These are phyloP conservation scores for Nycticebus coucang DNA, from an alignment of 2,113 vertebrate species.

Conservation along the genomic window DNA sequence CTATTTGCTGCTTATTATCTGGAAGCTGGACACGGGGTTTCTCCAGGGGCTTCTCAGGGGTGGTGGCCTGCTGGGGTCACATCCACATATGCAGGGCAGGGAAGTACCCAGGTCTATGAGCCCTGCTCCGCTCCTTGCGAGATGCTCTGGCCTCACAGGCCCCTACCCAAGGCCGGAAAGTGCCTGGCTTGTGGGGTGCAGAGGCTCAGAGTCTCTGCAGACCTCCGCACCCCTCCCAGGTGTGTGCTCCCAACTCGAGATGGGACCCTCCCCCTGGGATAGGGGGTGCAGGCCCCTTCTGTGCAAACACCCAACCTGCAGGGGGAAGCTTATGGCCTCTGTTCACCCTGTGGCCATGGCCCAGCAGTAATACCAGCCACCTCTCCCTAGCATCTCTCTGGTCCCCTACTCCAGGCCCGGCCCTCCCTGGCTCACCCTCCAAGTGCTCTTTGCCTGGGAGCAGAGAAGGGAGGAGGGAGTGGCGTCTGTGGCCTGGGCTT, in stretches of 20 bases:
- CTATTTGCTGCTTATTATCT: background rate
- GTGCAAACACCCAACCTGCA: too few species aligned
- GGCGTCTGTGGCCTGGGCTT: too few species aligned
- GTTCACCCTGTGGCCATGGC: too few species aligned
- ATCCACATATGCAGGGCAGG: background rate
- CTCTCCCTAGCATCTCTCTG: background rate
- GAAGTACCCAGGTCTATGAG: too few species aligned
- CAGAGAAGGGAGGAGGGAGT: background rate
- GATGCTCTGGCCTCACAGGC: background rate
- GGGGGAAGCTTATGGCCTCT: too few species aligned
- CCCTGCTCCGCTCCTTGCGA: background rate
- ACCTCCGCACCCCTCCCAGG: too few species aligned
- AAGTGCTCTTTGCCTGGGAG: background rate
- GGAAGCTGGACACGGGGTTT: background rate
- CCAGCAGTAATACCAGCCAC: background rate
- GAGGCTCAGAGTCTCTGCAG: background rate
- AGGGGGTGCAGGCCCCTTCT: too few species aligned
- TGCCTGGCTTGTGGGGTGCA: background rate
- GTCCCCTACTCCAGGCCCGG: background rate
- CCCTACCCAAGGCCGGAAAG: background rate
- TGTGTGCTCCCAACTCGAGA: too few species aligned
- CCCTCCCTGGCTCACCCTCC: background rate
- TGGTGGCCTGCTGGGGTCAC: background rate
- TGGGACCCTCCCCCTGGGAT: too few species aligned
- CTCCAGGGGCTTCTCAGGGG: background rate